Percentiles rank a stretch among this genome's conserved stretches.
These are phyloP conservation scores for Acipenser ruthenus DNA, from an alignment of 2,797 vertebrate species.

Conservation along the genomic window DNA sequence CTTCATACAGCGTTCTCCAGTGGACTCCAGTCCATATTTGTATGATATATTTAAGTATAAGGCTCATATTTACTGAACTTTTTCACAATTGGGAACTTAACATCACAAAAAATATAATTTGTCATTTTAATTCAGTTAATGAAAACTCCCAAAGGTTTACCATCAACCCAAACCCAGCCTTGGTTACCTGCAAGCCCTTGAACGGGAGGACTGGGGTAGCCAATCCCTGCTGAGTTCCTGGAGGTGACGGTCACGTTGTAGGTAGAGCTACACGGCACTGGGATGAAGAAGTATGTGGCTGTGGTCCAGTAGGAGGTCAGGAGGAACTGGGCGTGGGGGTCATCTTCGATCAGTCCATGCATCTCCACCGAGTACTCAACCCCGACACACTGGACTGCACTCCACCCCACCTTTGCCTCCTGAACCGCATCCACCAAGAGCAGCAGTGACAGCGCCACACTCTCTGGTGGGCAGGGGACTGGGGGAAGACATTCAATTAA, in stretches of 20 bases:
- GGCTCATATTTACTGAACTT: no score
- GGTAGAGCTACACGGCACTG: conserved; percentile 53
- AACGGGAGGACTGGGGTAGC: conserved; percentile 37
- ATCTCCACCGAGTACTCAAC: conserved; percentile 49
- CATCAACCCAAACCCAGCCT: not conserved
- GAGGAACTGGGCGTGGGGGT: conserved; percentile 33
- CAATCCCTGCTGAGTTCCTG: conserved; percentile 45
- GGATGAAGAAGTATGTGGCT: conserved; percentile 53
- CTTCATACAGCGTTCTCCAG: no score
- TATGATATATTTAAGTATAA: no score
- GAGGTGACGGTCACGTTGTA: conserved; percentile 49
- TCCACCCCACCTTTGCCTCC: conserved; percentile 51
- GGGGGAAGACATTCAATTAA: conserved; percentile 8
- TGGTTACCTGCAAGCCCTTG: conserved; percentile 50
- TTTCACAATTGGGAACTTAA: no score
- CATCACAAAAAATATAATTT: no score
- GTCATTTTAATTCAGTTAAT: no score
- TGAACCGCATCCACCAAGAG: conserved; percentile 24
- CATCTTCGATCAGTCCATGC: conserved; percentile 38
- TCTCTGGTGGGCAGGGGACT: conserved; percentile 60
- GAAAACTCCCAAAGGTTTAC: no score
- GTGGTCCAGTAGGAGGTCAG: conserved; percentile 57
- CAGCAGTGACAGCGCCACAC: conserved; percentile 31
- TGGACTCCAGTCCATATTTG: no score
- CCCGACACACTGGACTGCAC: conserved; percentile 37